Percentiles rank a stretch among this genome's conserved stretches.
Evolutionary conservation across 2,888 invertebrate species (phyloP).

Genomic region (Ceramica pisi): DNA sequence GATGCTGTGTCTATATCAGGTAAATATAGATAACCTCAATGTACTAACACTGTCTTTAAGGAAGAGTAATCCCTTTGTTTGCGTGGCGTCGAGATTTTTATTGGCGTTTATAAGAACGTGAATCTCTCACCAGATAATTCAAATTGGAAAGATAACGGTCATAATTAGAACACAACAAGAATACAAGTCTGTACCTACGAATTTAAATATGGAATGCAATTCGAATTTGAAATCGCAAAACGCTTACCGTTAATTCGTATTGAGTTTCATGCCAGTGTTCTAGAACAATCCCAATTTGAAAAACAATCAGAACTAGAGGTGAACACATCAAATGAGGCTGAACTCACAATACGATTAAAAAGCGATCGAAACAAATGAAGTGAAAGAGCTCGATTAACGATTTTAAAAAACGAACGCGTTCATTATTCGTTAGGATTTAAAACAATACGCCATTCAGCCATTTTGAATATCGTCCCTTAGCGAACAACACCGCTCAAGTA

Average conservation of each 20-base stretch:
- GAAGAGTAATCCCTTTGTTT: conserved; percentile 45
- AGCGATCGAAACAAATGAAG: conserved; percentile 86
- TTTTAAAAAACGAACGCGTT: conserved; percentile 82
- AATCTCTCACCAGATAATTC: conserved; percentile 30
- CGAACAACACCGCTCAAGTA: too few species aligned
- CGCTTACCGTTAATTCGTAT: conserved; percentile 88
- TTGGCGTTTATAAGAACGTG: conserved; percentile 36
- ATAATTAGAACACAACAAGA: conserved; percentile 43
- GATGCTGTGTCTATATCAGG: conserved; percentile 84
- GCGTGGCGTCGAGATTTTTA: conserved; percentile 53
- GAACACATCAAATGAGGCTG: conserved; percentile 80
- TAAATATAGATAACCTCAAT: conserved; percentile 74
- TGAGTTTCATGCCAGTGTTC: conserved; percentile 85
- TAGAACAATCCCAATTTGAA: conserved; percentile 80
- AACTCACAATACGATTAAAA: conserved; percentile 76
- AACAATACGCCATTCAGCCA: conserved; percentile 88
- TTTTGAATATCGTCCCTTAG: conserved; percentile 64
- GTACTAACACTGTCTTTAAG: conserved; percentile 45
- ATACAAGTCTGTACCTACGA: conserved; percentile 35
- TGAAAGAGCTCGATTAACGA: conserved; percentile 89
- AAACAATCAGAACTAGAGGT: conserved; percentile 75
- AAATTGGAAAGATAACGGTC: conserved; percentile 57
- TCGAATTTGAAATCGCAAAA: conserved; percentile 76
- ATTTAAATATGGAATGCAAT: conserved; percentile 49
- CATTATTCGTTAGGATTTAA: conserved; percentile 87